Evolutionary conservation across 1,140 invertebrate species (phyloP).

Genomic region (Mycetomoellerius zeteki): DNA sequence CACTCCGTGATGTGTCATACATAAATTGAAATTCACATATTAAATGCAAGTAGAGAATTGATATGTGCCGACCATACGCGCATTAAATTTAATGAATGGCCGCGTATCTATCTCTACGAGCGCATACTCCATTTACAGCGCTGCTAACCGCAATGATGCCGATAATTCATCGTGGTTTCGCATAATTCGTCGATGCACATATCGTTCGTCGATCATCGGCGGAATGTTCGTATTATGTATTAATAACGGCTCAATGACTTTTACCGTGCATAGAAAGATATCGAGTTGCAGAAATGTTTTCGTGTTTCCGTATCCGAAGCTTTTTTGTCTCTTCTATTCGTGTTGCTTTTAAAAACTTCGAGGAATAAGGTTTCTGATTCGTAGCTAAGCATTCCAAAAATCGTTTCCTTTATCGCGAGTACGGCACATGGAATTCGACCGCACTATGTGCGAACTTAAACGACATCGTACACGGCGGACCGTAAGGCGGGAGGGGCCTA

Average conservation of each 20-base stretch:
- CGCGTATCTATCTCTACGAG: constrained; percentile 57
- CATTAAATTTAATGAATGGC: constrained; percentile 64
- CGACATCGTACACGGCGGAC: neutral
- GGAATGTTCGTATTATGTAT: constrained; percentile 42
- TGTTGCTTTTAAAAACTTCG: neutral
- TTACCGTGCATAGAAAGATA: neutral
- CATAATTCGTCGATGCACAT: constrained; percentile 52
- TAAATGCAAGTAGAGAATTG: constrained; percentile 62
- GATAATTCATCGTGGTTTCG: constrained; percentile 62
- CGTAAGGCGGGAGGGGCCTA: neutral
- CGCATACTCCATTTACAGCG: constrained; percentile 61
- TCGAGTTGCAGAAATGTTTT: neutral
- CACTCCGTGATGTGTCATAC: constrained; percentile 47
- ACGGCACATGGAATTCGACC: neutral
- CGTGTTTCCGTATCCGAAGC: neutral
- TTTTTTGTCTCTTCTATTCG: neutral
- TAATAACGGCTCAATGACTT: constrained; percentile 32
- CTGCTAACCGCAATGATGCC: constrained; percentile 56
- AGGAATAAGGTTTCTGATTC: neutral
- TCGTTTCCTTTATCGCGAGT: constrained; percentile 25
- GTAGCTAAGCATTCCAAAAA: constrained; percentile 33
- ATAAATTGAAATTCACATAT: constrained; percentile 65
- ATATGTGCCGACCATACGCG: constrained; percentile 55
- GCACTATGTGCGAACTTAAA: constrained; percentile 10
- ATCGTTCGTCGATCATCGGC: constrained; percentile 49